A percentile compares a stretch with the other conserved stretches of the same genome.
These are phyloP conservation scores for Pithecia hirsuta DNA, from an alignment of 2,797 vertebrate species.

Conservation along the genomic window DNA sequence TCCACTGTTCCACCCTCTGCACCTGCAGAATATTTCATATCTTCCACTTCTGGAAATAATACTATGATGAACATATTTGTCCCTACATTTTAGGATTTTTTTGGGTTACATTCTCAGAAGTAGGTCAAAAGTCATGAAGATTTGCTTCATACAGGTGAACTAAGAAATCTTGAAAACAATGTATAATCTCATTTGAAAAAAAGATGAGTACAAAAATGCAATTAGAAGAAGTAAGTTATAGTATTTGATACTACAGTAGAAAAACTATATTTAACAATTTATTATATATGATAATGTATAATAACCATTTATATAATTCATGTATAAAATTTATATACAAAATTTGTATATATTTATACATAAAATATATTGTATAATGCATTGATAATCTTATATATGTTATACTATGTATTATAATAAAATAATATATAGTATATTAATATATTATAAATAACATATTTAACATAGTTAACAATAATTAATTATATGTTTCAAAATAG, in stretches of 20 bases:
- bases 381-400: too few species aligned
- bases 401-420: too few species aligned
- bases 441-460: too few species aligned
- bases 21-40: too few species aligned
- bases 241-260: background rate
- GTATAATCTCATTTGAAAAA: background rate
- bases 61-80: background rate
- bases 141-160: background rate
- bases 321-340: too few species aligned
- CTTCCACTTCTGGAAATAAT: background rate
- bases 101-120: background rate
- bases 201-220: background rate
- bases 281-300: background rate
- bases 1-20: too few species aligned
- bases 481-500: background rate
- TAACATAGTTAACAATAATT: background rate
- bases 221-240: background rate
- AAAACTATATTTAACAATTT: background rate
- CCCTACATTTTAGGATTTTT: background rate
- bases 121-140: background rate
- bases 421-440: too few species aligned
- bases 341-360: too few species aligned
- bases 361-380: too few species aligned
- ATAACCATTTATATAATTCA: too few species aligned
- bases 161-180: background rate